phyloP scores from a whole-genome alignment of 2,113 vertebrate genomes.

The Blennius ocellaris region DNA sequence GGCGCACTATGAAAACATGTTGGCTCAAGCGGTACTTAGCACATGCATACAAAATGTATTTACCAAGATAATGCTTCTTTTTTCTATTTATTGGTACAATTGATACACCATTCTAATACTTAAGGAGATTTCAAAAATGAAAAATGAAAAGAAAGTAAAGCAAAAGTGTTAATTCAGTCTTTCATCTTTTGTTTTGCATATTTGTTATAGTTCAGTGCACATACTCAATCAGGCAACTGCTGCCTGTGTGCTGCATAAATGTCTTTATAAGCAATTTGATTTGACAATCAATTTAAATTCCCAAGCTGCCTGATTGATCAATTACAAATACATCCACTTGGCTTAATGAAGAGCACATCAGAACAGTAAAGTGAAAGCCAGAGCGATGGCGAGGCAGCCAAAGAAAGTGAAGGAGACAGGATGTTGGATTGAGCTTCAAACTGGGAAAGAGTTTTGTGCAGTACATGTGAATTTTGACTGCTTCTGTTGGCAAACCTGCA shows the following conservation, averaged over 20 bases:
- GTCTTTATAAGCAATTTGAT: slow-evolving; percentile 49
- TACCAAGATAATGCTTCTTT: too few relatives aligned
- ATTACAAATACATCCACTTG: slow-evolving; percentile 52
- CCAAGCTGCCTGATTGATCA: slow-evolving; percentile 24
- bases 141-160: too few relatives aligned
- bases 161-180: neutral
- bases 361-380: neutral
- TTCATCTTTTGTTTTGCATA: neutral
- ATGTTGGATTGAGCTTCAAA: neutral
- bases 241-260: slow-evolving; percentile 13
- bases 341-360: slow-evolving; percentile 46
- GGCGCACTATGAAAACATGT: too few relatives aligned
- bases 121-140: too few relatives aligned
- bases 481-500: neutral
- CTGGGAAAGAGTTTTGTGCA: neutral
- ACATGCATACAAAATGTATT: too few relatives aligned
- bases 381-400: neutral
- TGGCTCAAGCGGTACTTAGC: too few relatives aligned
- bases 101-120: too few relatives aligned
- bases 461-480: too few relatives aligned
- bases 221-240: slow-evolving; percentile 23
- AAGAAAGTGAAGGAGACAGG: neutral
- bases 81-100: too few relatives aligned
- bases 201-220: slow-evolving; percentile 4
- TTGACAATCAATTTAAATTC: slow-evolving; percentile 46